phyloP scores from a whole-genome alignment of 2,888 invertebrate genomes.

The Diachrysia chrysitis region DNA sequence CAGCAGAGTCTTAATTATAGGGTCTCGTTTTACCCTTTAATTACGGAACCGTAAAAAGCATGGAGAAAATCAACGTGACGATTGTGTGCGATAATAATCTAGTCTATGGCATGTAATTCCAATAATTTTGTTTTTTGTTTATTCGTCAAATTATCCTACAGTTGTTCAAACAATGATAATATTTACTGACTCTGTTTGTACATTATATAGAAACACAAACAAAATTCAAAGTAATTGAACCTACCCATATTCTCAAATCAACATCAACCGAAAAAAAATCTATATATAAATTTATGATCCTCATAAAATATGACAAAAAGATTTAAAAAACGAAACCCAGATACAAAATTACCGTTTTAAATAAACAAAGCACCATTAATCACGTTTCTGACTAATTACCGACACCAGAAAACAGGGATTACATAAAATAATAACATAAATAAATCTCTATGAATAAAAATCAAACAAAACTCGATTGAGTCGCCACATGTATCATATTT shows the following conservation, averaged over 20 bases:
- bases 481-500: constrained; percentile 85
- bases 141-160: background rate
- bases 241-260: constrained; percentile 7
- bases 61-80: no score
- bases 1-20: no score
- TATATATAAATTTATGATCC: constrained; percentile 50
- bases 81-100: no score
- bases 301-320: constrained; percentile 58
- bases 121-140: no score
- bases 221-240: constrained; percentile 49
- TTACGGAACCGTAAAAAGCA: no score
- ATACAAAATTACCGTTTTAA: constrained; percentile 53
- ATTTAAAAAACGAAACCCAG: constrained; percentile 44
- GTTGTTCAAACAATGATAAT: constrained; percentile 33
- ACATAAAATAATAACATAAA: constrained; percentile 71
- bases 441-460: constrained; percentile 71
- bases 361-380: constrained; percentile 70
- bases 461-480: constrained; percentile 75
- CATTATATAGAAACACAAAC: constrained; percentile 43
- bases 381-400: constrained; percentile 70
- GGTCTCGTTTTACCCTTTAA: no score
- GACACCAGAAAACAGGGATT: constrained; percentile 64
- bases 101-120: no score
- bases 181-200: constrained; percentile 26
- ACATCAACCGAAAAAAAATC: constrained; percentile 32